Conservation (phyloP, 2,888 invertebrate genomes). For the Agrotis exclamationis region DNA sequence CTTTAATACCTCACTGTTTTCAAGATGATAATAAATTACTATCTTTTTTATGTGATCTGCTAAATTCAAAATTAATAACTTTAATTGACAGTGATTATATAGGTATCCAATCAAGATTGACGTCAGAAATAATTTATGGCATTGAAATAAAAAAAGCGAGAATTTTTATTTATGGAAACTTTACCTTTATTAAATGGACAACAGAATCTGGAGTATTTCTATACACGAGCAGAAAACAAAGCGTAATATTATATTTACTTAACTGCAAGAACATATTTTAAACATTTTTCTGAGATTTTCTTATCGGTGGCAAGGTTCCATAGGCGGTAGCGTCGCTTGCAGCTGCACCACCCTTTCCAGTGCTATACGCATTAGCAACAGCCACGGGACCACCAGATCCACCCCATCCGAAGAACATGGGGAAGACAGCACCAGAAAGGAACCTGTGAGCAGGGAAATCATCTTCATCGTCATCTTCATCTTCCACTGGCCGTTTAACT, state of each 20-base stretch:
- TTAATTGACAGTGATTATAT: conserved; percentile 11
- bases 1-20: no score
- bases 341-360: conserved; percentile 93
- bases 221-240: conserved; percentile 26
- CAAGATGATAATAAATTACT: no score
- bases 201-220: conserved; percentile 38
- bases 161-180: conserved; percentile 14
- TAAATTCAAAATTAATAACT: background rate
- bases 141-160: conserved; percentile 14
- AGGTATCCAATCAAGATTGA: conserved; percentile 11
- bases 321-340: conserved; percentile 94
- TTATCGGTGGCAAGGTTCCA: conserved; percentile 89
- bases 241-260: conserved; percentile 56
- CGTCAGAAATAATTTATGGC: conserved; percentile 31
- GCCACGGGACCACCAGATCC: conserved; percentile 91
- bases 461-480: conserved; percentile 87
- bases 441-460: conserved; percentile 84
- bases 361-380: conserved; percentile 94
- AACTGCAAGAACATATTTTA: conserved; percentile 34
- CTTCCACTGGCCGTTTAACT: conserved; percentile 77
- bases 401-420: conserved; percentile 92
- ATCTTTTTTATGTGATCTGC: no score
- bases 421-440: conserved; percentile 92
- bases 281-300: conserved; percentile 67
- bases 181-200: conserved; percentile 32